Conservation (phyloP, 2,113 vertebrate species). For the Stomatorhinus ivindoensis region DNA sequence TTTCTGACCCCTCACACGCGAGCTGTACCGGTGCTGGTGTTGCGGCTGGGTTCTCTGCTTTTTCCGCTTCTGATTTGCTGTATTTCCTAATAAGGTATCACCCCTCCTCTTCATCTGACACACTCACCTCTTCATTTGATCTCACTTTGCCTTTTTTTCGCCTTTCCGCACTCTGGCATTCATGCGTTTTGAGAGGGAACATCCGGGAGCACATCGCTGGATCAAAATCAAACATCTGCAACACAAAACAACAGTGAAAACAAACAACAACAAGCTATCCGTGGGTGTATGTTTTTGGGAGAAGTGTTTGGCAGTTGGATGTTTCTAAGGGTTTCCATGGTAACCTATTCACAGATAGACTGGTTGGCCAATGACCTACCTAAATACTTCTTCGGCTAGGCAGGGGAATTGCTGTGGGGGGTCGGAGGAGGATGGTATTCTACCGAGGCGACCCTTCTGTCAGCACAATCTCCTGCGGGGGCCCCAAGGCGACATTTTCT, state of each 20-base stretch:
- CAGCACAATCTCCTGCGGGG: not conserved
- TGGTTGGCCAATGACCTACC: not conserved
- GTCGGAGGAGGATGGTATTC: not conserved
- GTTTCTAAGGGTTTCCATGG: not conserved
- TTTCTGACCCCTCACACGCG: constrained; percentile 60
- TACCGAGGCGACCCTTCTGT: not conserved
- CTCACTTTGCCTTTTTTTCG: not conserved
- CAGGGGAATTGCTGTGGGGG: not conserved
- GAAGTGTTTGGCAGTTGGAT: not conserved
- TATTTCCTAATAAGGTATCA: constrained; percentile 72
- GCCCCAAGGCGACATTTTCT: not conserved
- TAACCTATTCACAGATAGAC: not conserved
- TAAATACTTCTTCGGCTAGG: not conserved
- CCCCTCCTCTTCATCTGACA: not conserved
- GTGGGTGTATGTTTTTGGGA: not conserved
- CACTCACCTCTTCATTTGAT: not conserved
- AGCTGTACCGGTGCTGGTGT: constrained; percentile 54
- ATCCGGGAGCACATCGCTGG: not conserved
- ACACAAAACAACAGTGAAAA: not conserved
- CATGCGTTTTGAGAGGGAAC: not conserved
- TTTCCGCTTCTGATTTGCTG: constrained; percentile 57
- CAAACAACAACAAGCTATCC: not conserved
- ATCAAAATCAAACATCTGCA: not conserved
- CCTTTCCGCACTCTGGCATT: not conserved
- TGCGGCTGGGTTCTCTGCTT: constrained; percentile 40